These are phyloP conservation scores for Griposia aprilina DNA, from an alignment of 2,888 invertebrate genomes.

Conservation along the genomic window DNA sequence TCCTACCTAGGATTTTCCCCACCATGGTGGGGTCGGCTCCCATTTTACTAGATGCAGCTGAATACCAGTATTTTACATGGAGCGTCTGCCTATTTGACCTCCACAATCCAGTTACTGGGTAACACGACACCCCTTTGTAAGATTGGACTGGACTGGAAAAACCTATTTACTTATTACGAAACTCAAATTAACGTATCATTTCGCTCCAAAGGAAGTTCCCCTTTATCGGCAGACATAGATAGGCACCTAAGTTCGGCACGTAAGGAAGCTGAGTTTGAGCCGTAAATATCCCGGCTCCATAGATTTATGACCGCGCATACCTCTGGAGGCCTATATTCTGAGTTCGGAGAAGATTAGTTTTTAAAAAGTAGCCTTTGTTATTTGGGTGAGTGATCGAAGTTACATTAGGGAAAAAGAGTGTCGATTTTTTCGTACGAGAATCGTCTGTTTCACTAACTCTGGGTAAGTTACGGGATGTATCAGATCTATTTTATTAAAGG, in stretches of 20 bases:
- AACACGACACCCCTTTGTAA: no score
- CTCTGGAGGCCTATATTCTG: constrained; percentile 57
- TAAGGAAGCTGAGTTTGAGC: constrained; percentile 52
- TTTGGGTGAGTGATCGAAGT: constrained; percentile 42
- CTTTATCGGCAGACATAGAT: constrained; percentile 19
- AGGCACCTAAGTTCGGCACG: constrained; percentile 29
- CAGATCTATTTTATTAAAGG: background rate
- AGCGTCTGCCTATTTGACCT: no score
- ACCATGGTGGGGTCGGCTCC: no score
- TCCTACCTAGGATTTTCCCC: no score
- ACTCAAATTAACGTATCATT: constrained; percentile 15
- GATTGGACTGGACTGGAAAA: background rate
- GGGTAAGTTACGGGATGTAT: background rate
- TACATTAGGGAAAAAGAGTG: constrained; percentile 15
- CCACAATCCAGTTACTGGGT: no score
- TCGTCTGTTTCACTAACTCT: background rate
- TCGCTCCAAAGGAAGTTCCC: constrained; percentile 19
- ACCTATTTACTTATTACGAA: constrained; percentile 28
- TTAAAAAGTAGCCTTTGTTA: constrained; percentile 46
- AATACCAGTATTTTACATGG: no score
- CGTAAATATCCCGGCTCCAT: constrained; percentile 66
- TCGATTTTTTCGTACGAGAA: constrained; percentile 1
- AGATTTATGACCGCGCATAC: constrained; percentile 61
- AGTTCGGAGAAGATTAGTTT: constrained; percentile 55
- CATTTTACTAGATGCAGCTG: no score